These are phyloP conservation scores for Channallabes apus DNA, from an alignment of 2,797 vertebrate species.

Conservation along the genomic window DNA sequence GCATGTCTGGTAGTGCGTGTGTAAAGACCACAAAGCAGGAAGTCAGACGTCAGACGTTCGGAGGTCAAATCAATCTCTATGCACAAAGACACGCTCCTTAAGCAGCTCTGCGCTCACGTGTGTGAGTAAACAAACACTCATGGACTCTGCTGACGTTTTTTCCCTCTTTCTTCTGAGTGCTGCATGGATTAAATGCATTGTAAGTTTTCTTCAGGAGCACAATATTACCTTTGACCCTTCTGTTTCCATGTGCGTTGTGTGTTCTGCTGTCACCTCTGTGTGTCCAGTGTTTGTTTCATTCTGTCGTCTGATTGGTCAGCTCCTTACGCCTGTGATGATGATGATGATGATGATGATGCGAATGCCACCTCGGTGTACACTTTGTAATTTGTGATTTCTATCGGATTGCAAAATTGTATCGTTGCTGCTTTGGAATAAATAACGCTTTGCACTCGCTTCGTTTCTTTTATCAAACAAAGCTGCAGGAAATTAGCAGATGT, in stretches of 20 bases:
- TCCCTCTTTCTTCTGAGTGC: not conserved
- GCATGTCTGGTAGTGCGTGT: conserved; percentile 9
- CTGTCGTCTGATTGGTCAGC: conserved; percentile 18
- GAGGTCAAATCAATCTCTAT: conserved; percentile 20
- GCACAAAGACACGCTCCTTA: conserved; percentile 11
- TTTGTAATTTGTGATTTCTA: conserved; percentile 80
- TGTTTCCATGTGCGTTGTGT: conserved; percentile 39
- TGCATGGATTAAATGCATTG: conserved; percentile 28
- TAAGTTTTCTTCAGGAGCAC: conserved; percentile 7
- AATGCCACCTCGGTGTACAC: conserved; percentile 69
- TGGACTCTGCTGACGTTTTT: not conserved
- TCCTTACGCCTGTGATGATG: conserved; percentile 51
- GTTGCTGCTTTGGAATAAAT: conserved; percentile 74
- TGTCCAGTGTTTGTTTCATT: conserved; percentile 31
- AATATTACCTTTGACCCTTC: not conserved
- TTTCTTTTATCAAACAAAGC: not conserved
- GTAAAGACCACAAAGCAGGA: not conserved
- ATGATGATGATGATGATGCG: conserved; percentile 59
- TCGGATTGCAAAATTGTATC: conserved; percentile 66
- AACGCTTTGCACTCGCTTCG: conserved; percentile 45
- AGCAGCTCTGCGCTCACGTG: not conserved
- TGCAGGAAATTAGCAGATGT: not conserved
- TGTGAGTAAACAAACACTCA: not conserved
- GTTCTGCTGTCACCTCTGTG: conserved; percentile 42
- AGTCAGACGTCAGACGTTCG: not conserved